Percentiles rank a stretch among this genome's conserved stretches.
Conservation (phyloP, 2,888 invertebrate genomes). For the Achlya flavicornis region DNA sequence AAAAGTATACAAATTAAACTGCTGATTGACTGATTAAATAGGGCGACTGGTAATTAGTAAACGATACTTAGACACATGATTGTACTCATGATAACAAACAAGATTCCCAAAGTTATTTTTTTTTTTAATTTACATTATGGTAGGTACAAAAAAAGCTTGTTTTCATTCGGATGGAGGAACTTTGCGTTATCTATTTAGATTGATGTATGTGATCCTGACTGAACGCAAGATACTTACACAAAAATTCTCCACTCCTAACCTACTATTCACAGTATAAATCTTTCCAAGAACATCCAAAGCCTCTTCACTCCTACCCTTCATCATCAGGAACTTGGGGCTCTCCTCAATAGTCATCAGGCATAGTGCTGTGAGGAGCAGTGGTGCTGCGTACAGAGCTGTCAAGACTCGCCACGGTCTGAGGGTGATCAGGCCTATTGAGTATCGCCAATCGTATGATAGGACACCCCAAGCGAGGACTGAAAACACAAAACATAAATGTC, state of each 20-base stretch:
- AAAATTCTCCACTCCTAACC: constrained; percentile 52
- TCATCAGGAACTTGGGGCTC: constrained; percentile 90
- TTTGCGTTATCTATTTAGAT: no score
- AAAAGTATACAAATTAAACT: constrained; percentile 12
- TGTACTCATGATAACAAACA: no score
- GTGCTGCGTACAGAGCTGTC: constrained; percentile 85
- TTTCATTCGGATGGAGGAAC: no score
- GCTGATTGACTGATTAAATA: no score
- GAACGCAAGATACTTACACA: no score
- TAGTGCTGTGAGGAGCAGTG: constrained; percentile 78
- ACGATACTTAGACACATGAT: no score
- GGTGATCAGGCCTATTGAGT: constrained; percentile 56
- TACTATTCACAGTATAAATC: constrained; percentile 62
- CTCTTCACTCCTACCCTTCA: constrained; percentile 83
- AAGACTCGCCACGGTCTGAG: constrained; percentile 90
- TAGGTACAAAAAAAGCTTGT: no score
- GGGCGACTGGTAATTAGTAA: no score
- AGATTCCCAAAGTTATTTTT: no score
- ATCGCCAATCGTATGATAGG: constrained; percentile 79
- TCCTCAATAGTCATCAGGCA: constrained; percentile 83
- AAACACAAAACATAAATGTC: constrained; percentile 17
- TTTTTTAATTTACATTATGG: no score
- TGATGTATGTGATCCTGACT: no score
- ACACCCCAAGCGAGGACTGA: constrained; percentile 87
- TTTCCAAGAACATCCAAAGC: constrained; percentile 77